These are phyloP conservation scores for Tenualosa thibaudeaui DNA, from an alignment of 2,797 vertebrate species.

Conservation along the genomic window DNA sequence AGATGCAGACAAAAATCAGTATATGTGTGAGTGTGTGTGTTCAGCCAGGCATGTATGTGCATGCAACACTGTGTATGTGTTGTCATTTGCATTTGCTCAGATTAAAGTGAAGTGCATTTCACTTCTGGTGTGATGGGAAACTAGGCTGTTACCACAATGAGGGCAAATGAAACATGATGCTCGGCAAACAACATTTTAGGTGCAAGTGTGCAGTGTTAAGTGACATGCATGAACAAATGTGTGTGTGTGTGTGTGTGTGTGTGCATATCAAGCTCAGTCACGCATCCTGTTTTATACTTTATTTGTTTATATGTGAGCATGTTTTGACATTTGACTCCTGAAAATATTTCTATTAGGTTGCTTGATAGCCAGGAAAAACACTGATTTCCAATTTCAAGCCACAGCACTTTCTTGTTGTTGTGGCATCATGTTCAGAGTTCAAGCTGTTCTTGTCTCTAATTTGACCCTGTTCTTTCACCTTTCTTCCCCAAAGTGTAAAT, in stretches of 20 bases:
- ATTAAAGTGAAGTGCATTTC: not conserved
- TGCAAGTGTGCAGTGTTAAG: not conserved
- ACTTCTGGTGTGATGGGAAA: not conserved
- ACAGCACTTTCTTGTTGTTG: not conserved
- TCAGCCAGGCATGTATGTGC: not conserved
- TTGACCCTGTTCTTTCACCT: not conserved
- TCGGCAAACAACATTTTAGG: constrained; percentile 1
- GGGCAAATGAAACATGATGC: not conserved
- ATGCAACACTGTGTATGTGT: not conserved
- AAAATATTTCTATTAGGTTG: not conserved
- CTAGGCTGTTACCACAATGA: constrained; percentile 14
- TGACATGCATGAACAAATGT: not conserved
- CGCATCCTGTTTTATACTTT: not conserved
- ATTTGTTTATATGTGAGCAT: no score
- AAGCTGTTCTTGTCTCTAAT: not conserved
- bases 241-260: not conserved
- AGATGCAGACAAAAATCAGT: not conserved
- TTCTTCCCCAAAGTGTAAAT: not conserved
- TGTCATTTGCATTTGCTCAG: not conserved
- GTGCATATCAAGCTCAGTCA: not conserved
- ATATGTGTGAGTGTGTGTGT: not conserved
- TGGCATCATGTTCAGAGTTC: not conserved
- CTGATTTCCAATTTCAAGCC: not conserved
- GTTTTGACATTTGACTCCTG: not conserved
- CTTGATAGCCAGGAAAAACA: not conserved